A percentile compares a stretch with the other conserved stretches of the same genome.
Evolutionary conservation across 2,888 invertebrate species (phyloP).

Genomic region (Dastarcus helophoroides): DNA sequence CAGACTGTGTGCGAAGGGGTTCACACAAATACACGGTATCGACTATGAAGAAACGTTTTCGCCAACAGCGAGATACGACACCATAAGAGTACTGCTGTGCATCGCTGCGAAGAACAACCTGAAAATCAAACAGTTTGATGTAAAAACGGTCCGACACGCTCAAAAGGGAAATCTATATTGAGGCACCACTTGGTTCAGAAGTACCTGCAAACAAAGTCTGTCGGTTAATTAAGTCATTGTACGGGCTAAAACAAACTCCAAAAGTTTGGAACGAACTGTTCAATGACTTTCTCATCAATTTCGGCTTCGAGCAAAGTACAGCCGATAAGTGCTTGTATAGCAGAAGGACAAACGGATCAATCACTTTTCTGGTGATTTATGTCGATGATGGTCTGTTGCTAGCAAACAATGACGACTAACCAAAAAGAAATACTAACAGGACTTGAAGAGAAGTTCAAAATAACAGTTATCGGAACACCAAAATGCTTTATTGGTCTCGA

Average conservation of each 20-base stretch:
- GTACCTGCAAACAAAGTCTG: constrained; percentile 2
- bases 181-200: neutral
- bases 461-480: constrained; percentile 1
- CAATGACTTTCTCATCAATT: neutral
- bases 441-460: constrained; percentile 7
- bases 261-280: constrained; percentile 2
- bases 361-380: constrained; percentile 4
- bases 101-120: no score
- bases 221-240: constrained; percentile 1
- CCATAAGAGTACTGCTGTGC: constrained; percentile 14
- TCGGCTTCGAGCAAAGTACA: neutral
- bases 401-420: constrained; percentile 4
- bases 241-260: constrained; percentile 6
- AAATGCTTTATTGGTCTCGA: constrained; percentile 11
- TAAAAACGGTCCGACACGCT: constrained; percentile 1
- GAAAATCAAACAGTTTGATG: constrained; percentile 8
- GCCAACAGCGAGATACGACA: constrained; percentile 13
- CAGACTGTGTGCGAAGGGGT: constrained; percentile 18
- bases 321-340: constrained; percentile 1
- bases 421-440: neutral
- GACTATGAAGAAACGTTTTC: constrained; percentile 10
- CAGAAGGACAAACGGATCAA: constrained; percentile 3
- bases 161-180: constrained; percentile 4
- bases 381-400: constrained; percentile 25
- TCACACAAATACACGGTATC: constrained; percentile 8